Conservation (phyloP, 2,888 invertebrate species). For the Flexamia atlantica region DNA sequence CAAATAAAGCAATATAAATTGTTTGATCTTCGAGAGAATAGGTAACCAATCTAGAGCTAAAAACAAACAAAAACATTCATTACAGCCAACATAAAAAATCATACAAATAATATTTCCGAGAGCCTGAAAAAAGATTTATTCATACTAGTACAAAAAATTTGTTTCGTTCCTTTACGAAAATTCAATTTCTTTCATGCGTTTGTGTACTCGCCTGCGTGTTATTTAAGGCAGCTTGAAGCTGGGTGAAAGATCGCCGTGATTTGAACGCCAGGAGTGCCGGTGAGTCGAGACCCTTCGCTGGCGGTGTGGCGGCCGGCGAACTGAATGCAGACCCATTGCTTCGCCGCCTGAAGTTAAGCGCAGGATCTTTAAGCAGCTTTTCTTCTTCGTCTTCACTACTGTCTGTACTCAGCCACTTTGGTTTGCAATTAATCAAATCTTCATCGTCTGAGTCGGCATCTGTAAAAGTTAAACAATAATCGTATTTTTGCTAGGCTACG, state of each 20-base stretch:
- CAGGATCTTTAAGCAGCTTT: conserved; percentile 49
- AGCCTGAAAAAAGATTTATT: background rate
- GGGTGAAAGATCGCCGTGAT: background rate
- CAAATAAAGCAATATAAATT: too few relatives aligned
- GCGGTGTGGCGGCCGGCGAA: background rate
- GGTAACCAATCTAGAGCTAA: too few relatives aligned
- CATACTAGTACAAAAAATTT: background rate
- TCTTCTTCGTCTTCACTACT: conserved; percentile 61
- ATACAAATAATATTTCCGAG: background rate
- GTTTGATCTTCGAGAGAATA: too few relatives aligned
- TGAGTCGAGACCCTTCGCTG: background rate
- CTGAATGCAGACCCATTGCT: background rate
- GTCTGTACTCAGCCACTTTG: conserved; percentile 42
- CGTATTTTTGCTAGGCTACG: too few relatives aligned
- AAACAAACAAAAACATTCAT: too few relatives aligned
- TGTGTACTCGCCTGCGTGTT: background rate
- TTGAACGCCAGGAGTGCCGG: conserved; percentile 13
- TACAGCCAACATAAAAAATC: too few relatives aligned
- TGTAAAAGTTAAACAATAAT: too few relatives aligned
- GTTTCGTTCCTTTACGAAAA: background rate
- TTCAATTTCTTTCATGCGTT: background rate
- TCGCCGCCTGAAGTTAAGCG: conserved; percentile 46
- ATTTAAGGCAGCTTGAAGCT: background rate
- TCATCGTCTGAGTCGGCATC: conserved; percentile 26
- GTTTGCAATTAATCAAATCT: conserved; percentile 51